Evolutionary conservation across 2,113 vertebrate species (phyloP).

Genomic region (Chloropsis hardwickii): DNA sequence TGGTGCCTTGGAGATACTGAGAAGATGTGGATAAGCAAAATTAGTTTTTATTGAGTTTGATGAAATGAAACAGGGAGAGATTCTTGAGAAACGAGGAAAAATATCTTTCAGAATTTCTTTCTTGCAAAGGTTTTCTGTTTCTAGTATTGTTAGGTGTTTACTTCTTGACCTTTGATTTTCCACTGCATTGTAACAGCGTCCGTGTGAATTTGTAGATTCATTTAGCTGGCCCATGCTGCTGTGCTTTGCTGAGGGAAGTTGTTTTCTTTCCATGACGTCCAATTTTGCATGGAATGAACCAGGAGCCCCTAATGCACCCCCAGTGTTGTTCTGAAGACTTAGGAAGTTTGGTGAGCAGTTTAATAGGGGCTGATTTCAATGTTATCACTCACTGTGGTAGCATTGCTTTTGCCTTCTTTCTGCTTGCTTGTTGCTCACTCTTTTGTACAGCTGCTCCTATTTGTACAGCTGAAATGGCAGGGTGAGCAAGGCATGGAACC

Average conservation of each 20-base stretch:
- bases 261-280: neutral
- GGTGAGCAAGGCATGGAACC: neutral
- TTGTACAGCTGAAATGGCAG: slow-evolving; percentile 27
- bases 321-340: slow-evolving; percentile 1
- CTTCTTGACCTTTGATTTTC: neutral
- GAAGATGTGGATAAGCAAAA: neutral
- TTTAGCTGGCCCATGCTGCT: neutral
- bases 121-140: neutral
- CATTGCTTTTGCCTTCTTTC: neutral
- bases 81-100: neutral
- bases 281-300: neutral
- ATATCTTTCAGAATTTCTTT: neutral
- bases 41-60: neutral
- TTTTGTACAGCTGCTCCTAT: slow-evolving; percentile 4
- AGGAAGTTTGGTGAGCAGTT: neutral
- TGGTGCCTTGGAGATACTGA: neutral
- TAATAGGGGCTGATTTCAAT: slow-evolving; percentile 6
- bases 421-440: slow-evolving; percentile 25
- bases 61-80: neutral
- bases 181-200: neutral
- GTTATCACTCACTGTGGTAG: neutral
- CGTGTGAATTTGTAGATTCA: neutral
- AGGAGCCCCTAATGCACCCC: neutral
- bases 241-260: neutral
- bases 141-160: neutral